Conservation (phyloP, 1,140 invertebrate genomes). For the Manduca sexta region DNA sequence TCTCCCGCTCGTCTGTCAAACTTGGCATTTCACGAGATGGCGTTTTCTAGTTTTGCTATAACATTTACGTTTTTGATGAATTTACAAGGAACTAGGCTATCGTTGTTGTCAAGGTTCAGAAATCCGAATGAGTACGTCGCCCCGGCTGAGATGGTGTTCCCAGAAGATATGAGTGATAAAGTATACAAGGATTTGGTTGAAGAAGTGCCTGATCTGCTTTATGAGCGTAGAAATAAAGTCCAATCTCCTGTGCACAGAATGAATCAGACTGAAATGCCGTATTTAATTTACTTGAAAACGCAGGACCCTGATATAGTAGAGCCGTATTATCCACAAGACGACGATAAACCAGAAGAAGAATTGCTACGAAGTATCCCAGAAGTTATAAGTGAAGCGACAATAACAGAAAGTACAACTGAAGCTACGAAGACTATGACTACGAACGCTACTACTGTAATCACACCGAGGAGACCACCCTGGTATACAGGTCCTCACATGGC, state of each 20-base stretch:
- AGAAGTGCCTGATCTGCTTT: slow-evolving; percentile 3
- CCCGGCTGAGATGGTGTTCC: neutral
- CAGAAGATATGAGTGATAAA: neutral
- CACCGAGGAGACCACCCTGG: no score
- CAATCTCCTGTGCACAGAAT: no score
- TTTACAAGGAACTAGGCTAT: neutral
- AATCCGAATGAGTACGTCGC: slow-evolving; percentile 5
- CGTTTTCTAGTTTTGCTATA: slow-evolving; percentile 1
- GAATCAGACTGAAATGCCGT: neutral
- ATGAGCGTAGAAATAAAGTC: no score
- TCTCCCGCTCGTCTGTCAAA: neutral
- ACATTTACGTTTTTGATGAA: neutral
- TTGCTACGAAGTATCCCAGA: neutral
- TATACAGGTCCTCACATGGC: neutral
- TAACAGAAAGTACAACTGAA: neutral
- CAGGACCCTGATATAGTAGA: neutral
- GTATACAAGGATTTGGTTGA: neutral
- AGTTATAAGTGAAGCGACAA: neutral
- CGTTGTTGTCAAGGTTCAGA: slow-evolving; percentile 1
- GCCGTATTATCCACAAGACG: no score
- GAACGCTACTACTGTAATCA: neutral
- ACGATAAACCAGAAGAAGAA: no score
- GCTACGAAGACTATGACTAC: no score
- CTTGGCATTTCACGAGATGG: neutral
- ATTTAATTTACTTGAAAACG: neutral